Evolutionary conservation across 2,888 invertebrate genomes (phyloP).

Genomic region (Drosophila neotestacea): DNA sequence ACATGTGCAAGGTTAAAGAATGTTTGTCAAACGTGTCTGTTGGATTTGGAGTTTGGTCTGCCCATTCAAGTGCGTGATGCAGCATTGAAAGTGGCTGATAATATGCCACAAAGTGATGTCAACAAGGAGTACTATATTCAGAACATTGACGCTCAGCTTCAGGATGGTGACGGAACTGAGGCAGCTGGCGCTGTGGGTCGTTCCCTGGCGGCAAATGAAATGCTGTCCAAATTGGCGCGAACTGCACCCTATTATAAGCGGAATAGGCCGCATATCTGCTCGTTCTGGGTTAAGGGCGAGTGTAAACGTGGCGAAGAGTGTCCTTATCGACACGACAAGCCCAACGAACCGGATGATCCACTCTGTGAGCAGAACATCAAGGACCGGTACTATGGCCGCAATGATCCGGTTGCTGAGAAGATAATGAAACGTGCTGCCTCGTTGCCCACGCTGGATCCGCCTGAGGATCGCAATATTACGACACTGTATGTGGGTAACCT

Average conservation of each 20-base stretch:
- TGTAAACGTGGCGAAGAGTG: constrained; percentile 97
- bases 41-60: constrained; percentile 95
- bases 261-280: constrained; percentile 96
- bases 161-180: constrained; percentile 84
- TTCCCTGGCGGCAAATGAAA: constrained; percentile 90
- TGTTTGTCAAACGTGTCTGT: constrained; percentile 96
- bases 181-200: constrained; percentile 89
- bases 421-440: constrained; percentile 94
- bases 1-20: constrained; percentile 96
- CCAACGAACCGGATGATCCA: constrained; percentile 97
- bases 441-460: constrained; percentile 97
- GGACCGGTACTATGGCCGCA: constrained; percentile 95
- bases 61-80: constrained; percentile 94
- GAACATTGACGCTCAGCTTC: constrained; percentile 92
- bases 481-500: constrained; percentile 99
- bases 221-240: constrained; percentile 93
- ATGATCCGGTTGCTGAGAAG: constrained; percentile 97
- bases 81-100: constrained; percentile 93
- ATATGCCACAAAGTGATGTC: constrained; percentile 94
- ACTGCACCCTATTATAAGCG: constrained; percentile 96
- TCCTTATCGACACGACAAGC: constrained; percentile 96
- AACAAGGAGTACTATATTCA: constrained; percentile 97
- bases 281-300: constrained; percentile 98
- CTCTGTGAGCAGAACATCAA: constrained; percentile 96
- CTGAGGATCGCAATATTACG: constrained; percentile 98